phyloP scores from a whole-genome alignment of 1,140 invertebrate species.

The Lepidurus packardi region DNA sequence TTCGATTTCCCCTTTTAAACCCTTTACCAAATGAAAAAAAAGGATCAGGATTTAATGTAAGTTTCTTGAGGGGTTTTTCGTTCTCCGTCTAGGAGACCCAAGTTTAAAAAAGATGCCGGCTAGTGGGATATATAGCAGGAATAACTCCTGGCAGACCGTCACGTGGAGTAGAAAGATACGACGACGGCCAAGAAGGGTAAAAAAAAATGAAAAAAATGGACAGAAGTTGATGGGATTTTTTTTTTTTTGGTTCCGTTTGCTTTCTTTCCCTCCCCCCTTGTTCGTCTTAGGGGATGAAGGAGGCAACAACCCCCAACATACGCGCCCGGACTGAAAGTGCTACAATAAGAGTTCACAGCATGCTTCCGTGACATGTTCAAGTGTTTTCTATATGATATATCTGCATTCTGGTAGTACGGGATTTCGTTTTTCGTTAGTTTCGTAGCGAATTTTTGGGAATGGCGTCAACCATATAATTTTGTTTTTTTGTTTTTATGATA shows the following conservation, averaged over 20 bases:
- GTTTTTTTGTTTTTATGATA: too few species aligned
- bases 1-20: conserved; percentile 13
- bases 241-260: not conserved
- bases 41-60: conserved; percentile 1
- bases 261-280: not conserved
- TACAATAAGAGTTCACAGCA: conserved; percentile 10
- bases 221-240: conserved; percentile 1
- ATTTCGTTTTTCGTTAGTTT: not conserved
- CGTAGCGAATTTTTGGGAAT: too few species aligned
- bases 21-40: conserved; percentile 16
- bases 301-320: not conserved
- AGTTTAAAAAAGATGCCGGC: not conserved
- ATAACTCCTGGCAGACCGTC: conserved; percentile 12
- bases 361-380: not conserved
- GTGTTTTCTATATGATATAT: not conserved
- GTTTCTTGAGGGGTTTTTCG: conserved; percentile 8
- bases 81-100: conserved; percentile 4
- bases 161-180: conserved; percentile 19
- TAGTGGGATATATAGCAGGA: conserved; percentile 19
- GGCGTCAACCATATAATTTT: too few species aligned
- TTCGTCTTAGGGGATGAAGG: not conserved
- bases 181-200: not conserved
- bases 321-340: not conserved
- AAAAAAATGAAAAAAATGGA: not conserved
- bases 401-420: not conserved